phyloP scores from a whole-genome alignment of 2,888 invertebrate genomes.

The Limnephilus marmoratus region DNA sequence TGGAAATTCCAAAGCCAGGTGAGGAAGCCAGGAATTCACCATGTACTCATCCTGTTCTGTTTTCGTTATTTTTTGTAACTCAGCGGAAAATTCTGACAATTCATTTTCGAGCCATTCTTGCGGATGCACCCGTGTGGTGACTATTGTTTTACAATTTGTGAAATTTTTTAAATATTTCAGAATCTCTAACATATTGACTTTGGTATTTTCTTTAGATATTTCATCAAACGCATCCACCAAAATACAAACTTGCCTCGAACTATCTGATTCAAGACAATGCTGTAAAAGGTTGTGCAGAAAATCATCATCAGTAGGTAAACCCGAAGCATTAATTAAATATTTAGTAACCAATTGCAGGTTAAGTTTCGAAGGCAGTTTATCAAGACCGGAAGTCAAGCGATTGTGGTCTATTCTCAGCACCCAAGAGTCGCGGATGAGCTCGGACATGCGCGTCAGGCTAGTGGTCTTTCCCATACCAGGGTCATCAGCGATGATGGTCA shows the following conservation, averaged over 20 bases:
- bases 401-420: background rate
- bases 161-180: background rate
- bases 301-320: background rate
- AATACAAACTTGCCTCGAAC: background rate
- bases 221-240: background rate
- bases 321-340: background rate
- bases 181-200: background rate
- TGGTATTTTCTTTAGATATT: background rate
- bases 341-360: background rate
- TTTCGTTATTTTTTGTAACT: background rate
- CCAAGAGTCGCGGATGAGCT: background rate
- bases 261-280: background rate
- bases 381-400: background rate
- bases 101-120: background rate
- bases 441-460: background rate
- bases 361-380: background rate
- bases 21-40: background rate
- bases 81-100: background rate
- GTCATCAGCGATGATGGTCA: background rate
- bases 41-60: background rate
- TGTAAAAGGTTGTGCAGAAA: background rate
- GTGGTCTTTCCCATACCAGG: conserved; percentile 3
- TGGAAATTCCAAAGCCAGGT: background rate
- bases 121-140: background rate
- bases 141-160: background rate